Percentiles rank a stretch among this genome's conserved stretches.
Evolutionary conservation across 2,113 vertebrate genomes (phyloP).

Genomic region (Nestor notabilis): DNA sequence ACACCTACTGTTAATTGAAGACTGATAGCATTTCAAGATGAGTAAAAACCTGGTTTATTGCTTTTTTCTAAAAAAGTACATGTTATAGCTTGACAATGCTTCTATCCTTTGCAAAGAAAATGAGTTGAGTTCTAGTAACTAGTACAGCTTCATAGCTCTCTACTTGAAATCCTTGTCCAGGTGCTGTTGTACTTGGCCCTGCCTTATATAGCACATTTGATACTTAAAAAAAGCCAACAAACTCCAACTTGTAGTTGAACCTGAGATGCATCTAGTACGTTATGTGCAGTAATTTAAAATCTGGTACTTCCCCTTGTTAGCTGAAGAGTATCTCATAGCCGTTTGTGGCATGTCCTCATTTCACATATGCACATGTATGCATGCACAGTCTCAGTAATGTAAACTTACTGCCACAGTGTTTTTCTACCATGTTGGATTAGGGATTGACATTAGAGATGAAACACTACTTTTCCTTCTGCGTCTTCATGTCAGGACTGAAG

Average conservation of each 20-base stretch:
- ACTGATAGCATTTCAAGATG: neutral
- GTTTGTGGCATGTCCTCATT: accelerated
- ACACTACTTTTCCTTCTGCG: neutral
- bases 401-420: accelerated
- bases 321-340: neutral
- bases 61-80: neutral
- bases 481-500: neutral
- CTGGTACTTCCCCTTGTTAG: neutral
- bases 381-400: accelerated
- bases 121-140: neutral
- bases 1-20: neutral
- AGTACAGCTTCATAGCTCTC: neutral
- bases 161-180: neutral
- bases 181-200: neutral
- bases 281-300: neutral
- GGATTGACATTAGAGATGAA: neutral
- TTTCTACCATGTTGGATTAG: neutral
- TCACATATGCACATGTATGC: accelerated
- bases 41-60: neutral
- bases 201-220: neutral
- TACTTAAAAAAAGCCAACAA: neutral
- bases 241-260: neutral
- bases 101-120: neutral
- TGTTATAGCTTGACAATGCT: neutral
- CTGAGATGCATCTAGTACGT: neutral